Conservation (phyloP, 2,888 invertebrate genomes). For the Nomada flava region DNA sequence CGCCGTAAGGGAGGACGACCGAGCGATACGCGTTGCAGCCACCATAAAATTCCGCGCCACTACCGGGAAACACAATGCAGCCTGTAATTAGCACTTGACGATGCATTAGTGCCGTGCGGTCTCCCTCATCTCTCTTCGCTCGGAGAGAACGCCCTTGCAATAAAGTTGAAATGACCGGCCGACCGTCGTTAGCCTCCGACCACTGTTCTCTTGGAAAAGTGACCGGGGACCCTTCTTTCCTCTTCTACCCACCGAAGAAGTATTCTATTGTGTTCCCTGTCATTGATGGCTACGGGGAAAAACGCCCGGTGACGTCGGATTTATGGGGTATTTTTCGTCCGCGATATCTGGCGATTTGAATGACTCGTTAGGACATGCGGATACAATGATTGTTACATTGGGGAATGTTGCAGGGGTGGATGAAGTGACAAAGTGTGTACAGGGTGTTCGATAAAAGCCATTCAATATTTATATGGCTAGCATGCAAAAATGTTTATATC, state of each 20-base stretch:
- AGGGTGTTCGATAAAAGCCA: too few species aligned
- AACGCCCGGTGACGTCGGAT: too few species aligned
- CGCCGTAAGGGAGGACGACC: conserved; percentile 27
- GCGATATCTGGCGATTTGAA: too few species aligned
- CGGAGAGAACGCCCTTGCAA: conserved; percentile 77
- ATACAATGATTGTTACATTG: too few species aligned
- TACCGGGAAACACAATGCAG: conserved; percentile 77
- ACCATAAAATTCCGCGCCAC: conserved; percentile 80
- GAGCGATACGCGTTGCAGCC: conserved; percentile 61
- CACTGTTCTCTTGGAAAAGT: conserved; percentile 52
- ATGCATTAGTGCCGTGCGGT: conserved; percentile 79
- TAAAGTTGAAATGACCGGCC: conserved; percentile 80
- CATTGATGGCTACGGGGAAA: neutral
- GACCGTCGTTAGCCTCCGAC: conserved; percentile 64
- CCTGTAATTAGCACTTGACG: conserved; percentile 83
- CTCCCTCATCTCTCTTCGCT: conserved; percentile 63
- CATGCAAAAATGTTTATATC: too few species aligned
- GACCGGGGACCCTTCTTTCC: conserved; percentile 31
- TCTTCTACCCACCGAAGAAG: neutral
- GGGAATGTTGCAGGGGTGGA: too few species aligned
- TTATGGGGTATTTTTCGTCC: neutral
- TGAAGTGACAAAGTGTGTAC: too few species aligned
- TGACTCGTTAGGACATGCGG: too few species aligned
- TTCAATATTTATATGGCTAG: too few species aligned
- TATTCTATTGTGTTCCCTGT: conserved; percentile 16